These are phyloP conservation scores for Muscina levida DNA, from an alignment of 2,888 invertebrate species.

Conservation along the genomic window DNA sequence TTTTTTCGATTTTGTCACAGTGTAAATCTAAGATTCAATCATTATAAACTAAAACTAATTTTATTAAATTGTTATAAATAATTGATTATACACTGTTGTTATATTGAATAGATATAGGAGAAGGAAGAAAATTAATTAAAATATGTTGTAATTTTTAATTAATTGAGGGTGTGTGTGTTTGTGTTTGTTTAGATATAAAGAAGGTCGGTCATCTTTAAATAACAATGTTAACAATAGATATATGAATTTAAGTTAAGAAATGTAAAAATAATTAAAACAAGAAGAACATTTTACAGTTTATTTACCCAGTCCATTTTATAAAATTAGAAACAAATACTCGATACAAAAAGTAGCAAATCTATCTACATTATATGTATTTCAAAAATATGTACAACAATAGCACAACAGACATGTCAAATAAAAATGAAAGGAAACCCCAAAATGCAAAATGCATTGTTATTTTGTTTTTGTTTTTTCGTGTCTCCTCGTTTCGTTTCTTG, in stretches of 20 bases:
- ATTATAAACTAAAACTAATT: no score
- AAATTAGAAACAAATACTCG: constrained; percentile 38
- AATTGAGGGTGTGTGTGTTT: neutral
- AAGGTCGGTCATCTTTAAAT: constrained; percentile 5
- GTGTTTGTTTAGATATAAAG: neutral
- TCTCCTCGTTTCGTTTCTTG: constrained; percentile 45
- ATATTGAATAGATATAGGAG: no score
- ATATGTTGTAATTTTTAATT: neutral
- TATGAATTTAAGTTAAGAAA: constrained; percentile 36
- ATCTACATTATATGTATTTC: no score
- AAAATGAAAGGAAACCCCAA: no score
- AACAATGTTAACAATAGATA: constrained; percentile 10
- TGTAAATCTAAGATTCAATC: no score
- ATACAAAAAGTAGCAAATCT: constrained; percentile 23
- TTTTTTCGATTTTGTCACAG: no score
- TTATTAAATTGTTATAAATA: no score
- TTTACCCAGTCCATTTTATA: constrained; percentile 47
- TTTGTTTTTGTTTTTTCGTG: constrained; percentile 45
- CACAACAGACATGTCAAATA: no score
- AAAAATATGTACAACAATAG: no score
- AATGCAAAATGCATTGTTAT: no score
- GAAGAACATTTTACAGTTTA: constrained; percentile 27
- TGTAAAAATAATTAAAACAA: constrained; percentile 32
- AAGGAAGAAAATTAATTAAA: no score
- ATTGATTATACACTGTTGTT: no score